Conservation (phyloP, 2,113 vertebrate genomes). For the Chascanopsetta lugubris region DNA sequence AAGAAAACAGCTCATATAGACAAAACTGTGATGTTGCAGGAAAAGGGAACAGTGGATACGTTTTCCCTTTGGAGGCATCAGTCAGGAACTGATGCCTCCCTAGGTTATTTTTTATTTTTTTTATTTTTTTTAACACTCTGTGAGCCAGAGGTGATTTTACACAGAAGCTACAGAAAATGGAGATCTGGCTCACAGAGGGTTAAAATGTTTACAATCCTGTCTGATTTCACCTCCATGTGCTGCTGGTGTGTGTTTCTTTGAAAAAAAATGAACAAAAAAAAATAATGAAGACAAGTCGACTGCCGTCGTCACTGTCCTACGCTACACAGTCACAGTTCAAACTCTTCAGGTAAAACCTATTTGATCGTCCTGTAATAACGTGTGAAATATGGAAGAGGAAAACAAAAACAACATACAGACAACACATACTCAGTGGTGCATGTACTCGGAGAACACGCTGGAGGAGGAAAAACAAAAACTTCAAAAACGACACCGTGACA, state of each 20-base stretch:
- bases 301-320: not conserved
- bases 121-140: not conserved
- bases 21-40: not conserved
- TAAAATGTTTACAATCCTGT: not conserved
- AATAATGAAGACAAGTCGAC: not conserved
- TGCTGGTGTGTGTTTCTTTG: not conserved
- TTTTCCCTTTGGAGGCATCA: not conserved
- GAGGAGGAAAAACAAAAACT: constrained; percentile 20
- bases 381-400: not conserved
- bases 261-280: too few relatives aligned
- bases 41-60: not conserved
- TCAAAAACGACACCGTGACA: constrained; percentile 11
- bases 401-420: not conserved
- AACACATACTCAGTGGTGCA: constrained; percentile 19
- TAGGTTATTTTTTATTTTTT: too few relatives aligned
- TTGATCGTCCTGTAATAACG: not conserved
- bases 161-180: not conserved
- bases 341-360: not conserved
- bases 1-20: not conserved
- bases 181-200: not conserved
- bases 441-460: constrained; percentile 12
- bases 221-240: not conserved
- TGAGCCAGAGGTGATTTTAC: not conserved
- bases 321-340: constrained; percentile 51
- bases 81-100: not conserved